These are phyloP conservation scores for Formicarius rufipectus DNA, from an alignment of 2,113 vertebrate genomes.

Conservation along the genomic window DNA sequence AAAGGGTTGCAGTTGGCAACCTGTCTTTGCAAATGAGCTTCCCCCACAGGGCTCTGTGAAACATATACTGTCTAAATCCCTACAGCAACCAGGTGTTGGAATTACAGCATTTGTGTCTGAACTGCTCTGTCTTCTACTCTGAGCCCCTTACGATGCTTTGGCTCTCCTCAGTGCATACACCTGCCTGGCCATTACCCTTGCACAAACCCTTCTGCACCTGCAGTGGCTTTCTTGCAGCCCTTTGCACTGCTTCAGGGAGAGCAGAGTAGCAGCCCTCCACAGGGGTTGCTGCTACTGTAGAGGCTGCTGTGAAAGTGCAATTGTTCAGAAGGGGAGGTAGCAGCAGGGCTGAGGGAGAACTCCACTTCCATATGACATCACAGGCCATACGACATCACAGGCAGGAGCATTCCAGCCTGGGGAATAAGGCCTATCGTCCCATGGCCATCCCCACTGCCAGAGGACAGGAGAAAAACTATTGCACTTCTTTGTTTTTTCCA, in stretches of 20 bases:
- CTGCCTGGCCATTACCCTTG: neutral
- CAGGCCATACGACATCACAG: neutral
- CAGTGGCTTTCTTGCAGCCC: neutral
- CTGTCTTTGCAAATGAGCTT: neutral
- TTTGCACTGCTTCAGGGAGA: neutral
- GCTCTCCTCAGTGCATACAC: rapidly evolving
- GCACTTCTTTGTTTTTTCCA: neutral
- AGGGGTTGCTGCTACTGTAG: neutral
- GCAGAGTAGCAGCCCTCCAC: rapidly evolving
- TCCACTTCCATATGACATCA: neutral
- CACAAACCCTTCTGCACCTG: neutral
- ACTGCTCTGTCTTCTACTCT: neutral
- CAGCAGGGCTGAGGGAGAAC: neutral
- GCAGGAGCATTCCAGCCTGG: neutral
- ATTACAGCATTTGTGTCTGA: neutral
- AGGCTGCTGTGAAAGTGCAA: neutral
- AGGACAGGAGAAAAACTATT: neutral
- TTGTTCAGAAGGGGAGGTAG: neutral
- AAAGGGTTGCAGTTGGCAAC: neutral
- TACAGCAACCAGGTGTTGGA: neutral
- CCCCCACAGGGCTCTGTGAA: neutral
- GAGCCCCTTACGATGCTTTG: neutral
- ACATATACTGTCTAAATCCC: neutral
- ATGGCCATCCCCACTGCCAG: rapidly evolving
- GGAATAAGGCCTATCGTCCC: neutral